Conservation (phyloP, 2,113 vertebrate genomes). For the Oriolus oriolus region DNA sequence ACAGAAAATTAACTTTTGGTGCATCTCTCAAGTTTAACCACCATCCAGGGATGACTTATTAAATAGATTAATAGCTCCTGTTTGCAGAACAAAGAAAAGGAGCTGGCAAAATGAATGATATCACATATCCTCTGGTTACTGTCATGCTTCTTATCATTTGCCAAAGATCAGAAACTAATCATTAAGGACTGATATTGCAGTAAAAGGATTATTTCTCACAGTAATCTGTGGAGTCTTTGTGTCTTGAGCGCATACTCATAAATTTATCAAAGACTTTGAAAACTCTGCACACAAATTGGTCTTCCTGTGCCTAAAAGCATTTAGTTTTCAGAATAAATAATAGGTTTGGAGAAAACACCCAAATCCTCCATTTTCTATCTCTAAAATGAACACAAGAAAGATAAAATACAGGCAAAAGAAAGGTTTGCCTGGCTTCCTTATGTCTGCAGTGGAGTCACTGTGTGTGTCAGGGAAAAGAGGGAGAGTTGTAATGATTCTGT, state of each 20-base stretch:
- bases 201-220: neutral
- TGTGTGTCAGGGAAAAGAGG: neutral
- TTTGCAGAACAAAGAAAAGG: neutral
- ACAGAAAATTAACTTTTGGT: neutral
- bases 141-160: neutral
- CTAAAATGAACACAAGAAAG: neutral
- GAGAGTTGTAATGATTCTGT: neutral
- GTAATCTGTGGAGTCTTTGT: neutral
- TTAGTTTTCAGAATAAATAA: neutral
- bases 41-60: neutral
- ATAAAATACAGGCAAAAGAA: fast-evolving
- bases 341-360: neutral
- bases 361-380: neutral
- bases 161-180: neutral
- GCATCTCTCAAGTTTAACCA: neutral
- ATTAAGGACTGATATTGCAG: neutral
- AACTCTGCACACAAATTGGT: neutral
- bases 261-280: neutral
- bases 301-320: neutral
- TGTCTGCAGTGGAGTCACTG: neutral
- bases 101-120: neutral
- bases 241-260: neutral
- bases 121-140: neutral
- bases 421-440: neutral
- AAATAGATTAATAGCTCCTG: neutral